Base-by-base conservation (phyloP, 2,113 vertebrate genomes). In the Nannobrachium achirus region DNA sequence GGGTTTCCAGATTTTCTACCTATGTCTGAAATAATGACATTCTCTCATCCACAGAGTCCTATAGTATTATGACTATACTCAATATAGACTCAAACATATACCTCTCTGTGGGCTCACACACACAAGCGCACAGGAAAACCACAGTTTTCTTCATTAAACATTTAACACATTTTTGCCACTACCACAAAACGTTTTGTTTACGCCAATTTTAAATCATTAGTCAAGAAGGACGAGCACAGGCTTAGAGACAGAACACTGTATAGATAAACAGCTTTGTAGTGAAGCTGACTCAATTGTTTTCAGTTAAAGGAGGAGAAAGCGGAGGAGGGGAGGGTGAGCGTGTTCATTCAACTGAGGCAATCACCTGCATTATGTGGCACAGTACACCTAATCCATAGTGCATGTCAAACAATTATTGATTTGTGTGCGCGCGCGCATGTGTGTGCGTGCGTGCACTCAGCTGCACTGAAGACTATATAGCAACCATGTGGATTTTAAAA, bases 331-430 rank as follows among this genome's bases (percentile, higher is more conserved):
- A 51, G 66, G 72, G 76, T 78, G 59, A 85, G 68, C 18, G 1
- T 18, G 18, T 15, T 88, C 76, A 73, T 63, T 67, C 56, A 52
- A 51, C 65, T 64, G 53, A 53, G 78, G 63, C 63, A 18, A 63
- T 66, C 84, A 86, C 82, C 84, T 85, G 67, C 87, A 83, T n/a
- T 77, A 75, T 72, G 65, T 68, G 75, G 68, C 68, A 46, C 65
- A 44, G 79, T 33, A 79, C 82, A 84, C 46, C 15, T 86, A 85
- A 86, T 83, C 70, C 66, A 70, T 46, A 33, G 56, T 75, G 56
- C 64, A 74, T 53, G 77, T 80, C 63, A 63, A 4, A 51, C 15
- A 13, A 51, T 16, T 59, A 18, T 42, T 25, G 20, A 59, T 19
- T 18, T 13, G 25, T 50, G 25, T 39, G 14, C 13, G 45, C 40